phyloP scores from a whole-genome alignment of 2,797 vertebrate species.

The Salarias fasciatus region DNA sequence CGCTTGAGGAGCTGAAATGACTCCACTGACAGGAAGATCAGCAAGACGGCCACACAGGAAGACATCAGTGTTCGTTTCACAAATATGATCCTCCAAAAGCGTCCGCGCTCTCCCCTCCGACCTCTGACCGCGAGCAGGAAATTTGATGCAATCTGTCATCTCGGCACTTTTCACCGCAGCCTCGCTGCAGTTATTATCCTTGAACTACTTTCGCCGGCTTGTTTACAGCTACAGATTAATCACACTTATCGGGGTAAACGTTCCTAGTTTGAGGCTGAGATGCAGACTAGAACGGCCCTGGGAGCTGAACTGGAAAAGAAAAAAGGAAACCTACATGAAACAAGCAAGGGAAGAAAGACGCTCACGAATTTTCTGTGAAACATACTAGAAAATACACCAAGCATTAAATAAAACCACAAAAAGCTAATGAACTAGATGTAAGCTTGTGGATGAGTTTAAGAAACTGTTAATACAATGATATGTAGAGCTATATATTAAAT shows the following conservation, averaged over 20 bases:
- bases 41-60: constrained; percentile 27
- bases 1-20: constrained; percentile 30
- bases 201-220: not conserved
- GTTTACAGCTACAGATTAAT: not conserved
- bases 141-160: not conserved
- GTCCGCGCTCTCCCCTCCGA: constrained; percentile 5
- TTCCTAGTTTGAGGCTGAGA: not conserved
- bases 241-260: not conserved
- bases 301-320: not conserved
- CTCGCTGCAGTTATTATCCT: constrained; percentile 1
- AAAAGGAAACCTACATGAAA: not conserved
- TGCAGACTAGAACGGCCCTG: too few species aligned
- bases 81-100: not conserved
- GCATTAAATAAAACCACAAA: too few species aligned
- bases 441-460: too few species aligned
- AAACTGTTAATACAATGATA: too few species aligned
- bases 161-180: too few species aligned
- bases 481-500: too few species aligned
- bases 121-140: not conserved
- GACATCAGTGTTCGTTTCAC: constrained; percentile 21
- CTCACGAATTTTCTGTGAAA: not conserved
- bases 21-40: constrained; percentile 29
- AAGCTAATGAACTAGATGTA: too few species aligned
- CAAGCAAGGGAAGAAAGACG: not conserved
- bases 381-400: too few species aligned